Evolutionary conservation across 2,888 invertebrate genomes (phyloP).

Genomic region (Torymus tubicola): DNA sequence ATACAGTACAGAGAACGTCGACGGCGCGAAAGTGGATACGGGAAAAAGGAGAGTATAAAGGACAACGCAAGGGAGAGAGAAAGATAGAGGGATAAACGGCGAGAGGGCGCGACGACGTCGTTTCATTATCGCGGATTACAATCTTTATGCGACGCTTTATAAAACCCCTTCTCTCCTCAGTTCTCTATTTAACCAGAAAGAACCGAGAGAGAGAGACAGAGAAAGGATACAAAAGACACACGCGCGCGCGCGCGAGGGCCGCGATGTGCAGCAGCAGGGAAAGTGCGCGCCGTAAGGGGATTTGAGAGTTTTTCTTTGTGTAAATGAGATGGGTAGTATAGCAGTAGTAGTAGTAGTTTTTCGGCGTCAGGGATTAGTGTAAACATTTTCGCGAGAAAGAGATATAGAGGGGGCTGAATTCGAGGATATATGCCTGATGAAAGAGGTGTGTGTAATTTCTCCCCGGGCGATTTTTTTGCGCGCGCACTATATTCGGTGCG

Average conservation of each 20-base stretch:
- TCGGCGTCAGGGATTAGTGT: slow-evolving; percentile 30
- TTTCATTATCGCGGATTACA: slow-evolving; percentile 54
- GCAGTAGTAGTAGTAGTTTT: not conserved
- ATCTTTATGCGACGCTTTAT: slow-evolving; percentile 50
- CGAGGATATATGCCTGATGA: not conserved
- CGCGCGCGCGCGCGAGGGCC: not conserved
- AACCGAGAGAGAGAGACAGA: not conserved
- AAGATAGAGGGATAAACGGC: slow-evolving; percentile 14
- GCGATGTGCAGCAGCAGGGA: slow-evolving; percentile 2
- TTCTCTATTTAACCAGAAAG: slow-evolving; percentile 7
- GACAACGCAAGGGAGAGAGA: not conserved
- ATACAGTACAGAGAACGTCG: slow-evolving; percentile 11
- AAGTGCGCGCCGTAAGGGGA: not conserved
- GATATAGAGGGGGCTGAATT: too few species aligned
- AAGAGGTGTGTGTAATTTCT: not conserved
- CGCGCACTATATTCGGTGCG: too few species aligned
- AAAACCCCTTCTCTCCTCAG: slow-evolving; percentile 16
- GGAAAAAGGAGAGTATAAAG: too few species aligned
- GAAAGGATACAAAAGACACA: not conserved
- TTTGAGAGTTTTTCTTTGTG: slow-evolving; percentile 8
- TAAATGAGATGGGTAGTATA: slow-evolving; percentile 31
- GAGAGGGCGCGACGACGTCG: slow-evolving; percentile 26
- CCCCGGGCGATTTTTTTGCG: not conserved
- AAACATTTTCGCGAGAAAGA: slow-evolving; percentile 21
- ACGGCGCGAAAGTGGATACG: not conserved